Percentiles rank a stretch among this genome's conserved stretches.
Conservation (phyloP, 2,113 vertebrate species). For the Megaceryle maxima region DNA sequence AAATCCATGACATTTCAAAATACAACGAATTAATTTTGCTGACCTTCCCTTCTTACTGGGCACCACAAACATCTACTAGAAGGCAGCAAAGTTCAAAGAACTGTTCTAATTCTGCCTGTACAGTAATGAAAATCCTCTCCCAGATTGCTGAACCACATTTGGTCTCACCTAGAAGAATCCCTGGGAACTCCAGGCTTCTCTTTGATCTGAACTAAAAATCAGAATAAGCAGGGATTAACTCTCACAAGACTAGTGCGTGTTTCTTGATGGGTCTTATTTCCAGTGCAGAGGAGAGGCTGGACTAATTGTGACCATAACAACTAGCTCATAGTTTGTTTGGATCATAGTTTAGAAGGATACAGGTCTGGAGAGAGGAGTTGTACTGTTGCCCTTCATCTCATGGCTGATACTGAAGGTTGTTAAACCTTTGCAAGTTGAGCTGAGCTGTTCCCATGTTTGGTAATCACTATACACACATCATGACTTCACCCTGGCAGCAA, state of each 20-base stretch:
- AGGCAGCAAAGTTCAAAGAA: background rate
- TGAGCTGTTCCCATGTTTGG: background rate
- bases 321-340: background rate
- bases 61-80: background rate
- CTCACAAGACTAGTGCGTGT: background rate
- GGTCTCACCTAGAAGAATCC: background rate
- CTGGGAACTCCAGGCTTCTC: background rate
- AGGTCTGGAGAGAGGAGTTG: background rate
- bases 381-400: background rate
- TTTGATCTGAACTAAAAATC: background rate
- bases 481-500: background rate
- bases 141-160: background rate
- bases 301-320: background rate
- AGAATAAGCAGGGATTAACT: background rate
- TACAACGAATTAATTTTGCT: background rate
- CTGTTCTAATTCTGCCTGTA: background rate
- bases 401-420: background rate
- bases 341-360: background rate
- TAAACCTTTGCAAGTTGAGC: background rate
- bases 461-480: fast-evolving
- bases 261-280: background rate
- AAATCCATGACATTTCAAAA: background rate
- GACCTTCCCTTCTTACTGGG: background rate
- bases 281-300: background rate
- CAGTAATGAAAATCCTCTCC: background rate